Conservation (phyloP, 2,113 vertebrate genomes). For the Hippocampus guttulatus region DNA sequence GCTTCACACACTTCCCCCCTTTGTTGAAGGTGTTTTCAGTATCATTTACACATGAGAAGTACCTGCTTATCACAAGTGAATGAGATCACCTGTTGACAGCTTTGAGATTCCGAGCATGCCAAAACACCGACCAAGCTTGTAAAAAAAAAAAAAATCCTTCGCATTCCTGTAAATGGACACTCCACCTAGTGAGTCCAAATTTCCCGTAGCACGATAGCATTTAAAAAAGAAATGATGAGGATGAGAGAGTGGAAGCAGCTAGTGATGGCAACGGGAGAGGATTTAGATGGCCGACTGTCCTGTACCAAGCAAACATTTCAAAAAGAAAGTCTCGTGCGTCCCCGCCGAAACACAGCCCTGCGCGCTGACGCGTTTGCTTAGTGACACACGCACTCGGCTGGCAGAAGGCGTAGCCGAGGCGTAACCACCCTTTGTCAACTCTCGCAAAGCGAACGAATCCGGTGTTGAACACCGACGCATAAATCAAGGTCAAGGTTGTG, state of each 20-base stretch:
- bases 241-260: neutral
- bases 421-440: constrained; percentile 44
- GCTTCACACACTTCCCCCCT: neutral
- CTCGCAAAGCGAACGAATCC: constrained; percentile 21
- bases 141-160: neutral
- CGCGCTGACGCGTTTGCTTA: constrained; percentile 26
- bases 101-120: neutral
- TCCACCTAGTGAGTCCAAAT: constrained; percentile 3
- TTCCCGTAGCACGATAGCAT: neutral
- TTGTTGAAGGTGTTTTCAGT: neutral
- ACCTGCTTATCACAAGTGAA: neutral
- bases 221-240: neutral
- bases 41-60: neutral
- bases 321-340: constrained; percentile 8
- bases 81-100: neutral
- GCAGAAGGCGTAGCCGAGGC: constrained; percentile 22
- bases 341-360: constrained; percentile 23
- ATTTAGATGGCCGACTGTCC: constrained; percentile 7
- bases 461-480: constrained; percentile 14
- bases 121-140: neutral
- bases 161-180: neutral
- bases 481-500: constrained; percentile 40
- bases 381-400: constrained; percentile 4
- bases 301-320: constrained; percentile 40
- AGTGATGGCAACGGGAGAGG: constrained; percentile 8